Conservation (phyloP, 2,888 invertebrate species). For the Drosophila planitibia region DNA sequence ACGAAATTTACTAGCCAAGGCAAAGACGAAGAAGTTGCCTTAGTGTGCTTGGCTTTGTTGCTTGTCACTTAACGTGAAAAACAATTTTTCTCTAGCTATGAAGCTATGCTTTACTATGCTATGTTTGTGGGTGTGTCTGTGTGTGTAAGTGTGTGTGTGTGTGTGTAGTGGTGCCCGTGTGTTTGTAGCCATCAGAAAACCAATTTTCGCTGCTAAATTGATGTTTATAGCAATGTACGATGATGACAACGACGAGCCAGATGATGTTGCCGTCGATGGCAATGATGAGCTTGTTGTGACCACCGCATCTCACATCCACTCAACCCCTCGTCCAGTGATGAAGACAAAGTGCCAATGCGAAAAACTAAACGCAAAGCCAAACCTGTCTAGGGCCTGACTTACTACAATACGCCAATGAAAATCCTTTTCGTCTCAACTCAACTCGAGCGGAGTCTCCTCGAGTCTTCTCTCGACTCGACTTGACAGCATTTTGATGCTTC, state of each 20-base stretch:
- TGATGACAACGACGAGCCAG: constrained; percentile 58
- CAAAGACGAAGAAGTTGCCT: constrained; percentile 37
- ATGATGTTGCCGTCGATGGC: constrained; percentile 59
- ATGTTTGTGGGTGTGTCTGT: constrained; percentile 18
- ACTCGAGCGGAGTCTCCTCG: constrained; percentile 24
- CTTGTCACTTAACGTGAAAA: constrained; percentile 81
- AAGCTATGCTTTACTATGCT: constrained; percentile 38
- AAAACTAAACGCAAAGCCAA: constrained; percentile 72
- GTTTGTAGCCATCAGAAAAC: constrained; percentile 75
- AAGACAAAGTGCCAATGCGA: constrained; percentile 79
- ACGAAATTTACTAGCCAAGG: constrained; percentile 52
- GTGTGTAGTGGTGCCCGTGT: constrained; percentile 22
- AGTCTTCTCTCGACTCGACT: constrained; percentile 38
- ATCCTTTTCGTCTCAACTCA: constrained; percentile 64
- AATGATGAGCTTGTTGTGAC: constrained; percentile 78
- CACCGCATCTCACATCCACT: constrained; percentile 27
- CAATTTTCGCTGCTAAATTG: constrained; percentile 81
- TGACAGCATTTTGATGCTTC: constrained; percentile 80
- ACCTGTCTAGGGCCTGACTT: constrained; percentile 49
- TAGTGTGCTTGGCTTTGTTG: constrained; percentile 30
- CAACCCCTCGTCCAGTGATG: constrained; percentile 48
- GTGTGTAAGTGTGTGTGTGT: background rate
- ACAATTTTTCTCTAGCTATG: constrained; percentile 77
- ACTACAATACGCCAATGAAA: constrained; percentile 63
- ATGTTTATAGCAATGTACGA: constrained; percentile 79